Conservation (phyloP, 2,888 invertebrate species). For the Capitulum mitella region DNA sequence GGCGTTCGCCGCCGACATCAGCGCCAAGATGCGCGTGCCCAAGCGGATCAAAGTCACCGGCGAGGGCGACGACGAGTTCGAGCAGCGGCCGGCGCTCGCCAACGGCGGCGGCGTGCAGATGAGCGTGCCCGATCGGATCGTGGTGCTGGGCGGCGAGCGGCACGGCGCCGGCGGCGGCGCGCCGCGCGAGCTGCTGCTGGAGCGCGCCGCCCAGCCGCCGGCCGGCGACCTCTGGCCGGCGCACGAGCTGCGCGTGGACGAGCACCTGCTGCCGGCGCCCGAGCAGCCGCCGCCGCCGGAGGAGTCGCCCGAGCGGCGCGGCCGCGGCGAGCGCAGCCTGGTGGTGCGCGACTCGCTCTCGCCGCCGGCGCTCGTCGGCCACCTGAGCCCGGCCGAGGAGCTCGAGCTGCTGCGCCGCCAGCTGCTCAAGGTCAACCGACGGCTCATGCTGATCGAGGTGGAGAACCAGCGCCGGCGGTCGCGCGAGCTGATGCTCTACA, state of each 20-base stretch:
- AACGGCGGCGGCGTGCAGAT: not conserved
- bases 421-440: conserved; percentile 69
- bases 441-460: conserved; percentile 76
- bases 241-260: conserved; percentile 3
- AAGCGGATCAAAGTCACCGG: conserved; percentile 2
- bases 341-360: not conserved
- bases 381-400: conserved; percentile 63
- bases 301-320: not conserved
- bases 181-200: conserved; percentile 19
- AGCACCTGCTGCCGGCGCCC: not conserved
- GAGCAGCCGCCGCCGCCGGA: not conserved
- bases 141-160: conserved; percentile 18
- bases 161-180: conserved; percentile 14
- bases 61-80: not conserved
- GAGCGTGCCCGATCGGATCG: conserved; percentile 20
- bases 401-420: conserved; percentile 73
- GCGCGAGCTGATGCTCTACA: conserved; percentile 75
- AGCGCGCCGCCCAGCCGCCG: conserved; percentile 17
- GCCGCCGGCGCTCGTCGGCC: not conserved
- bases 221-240: not conserved
- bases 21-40: not conserved
- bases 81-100: not conserved
- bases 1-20: not conserved
- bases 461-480: conserved; percentile 75
- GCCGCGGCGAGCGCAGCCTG: not conserved